A percentile compares a stretch with the other conserved stretches of the same genome.
These are phyloP conservation scores for Sarcophaga peregrina DNA, from an alignment of 1,140 invertebrate genomes.

Conservation along the genomic window DNA sequence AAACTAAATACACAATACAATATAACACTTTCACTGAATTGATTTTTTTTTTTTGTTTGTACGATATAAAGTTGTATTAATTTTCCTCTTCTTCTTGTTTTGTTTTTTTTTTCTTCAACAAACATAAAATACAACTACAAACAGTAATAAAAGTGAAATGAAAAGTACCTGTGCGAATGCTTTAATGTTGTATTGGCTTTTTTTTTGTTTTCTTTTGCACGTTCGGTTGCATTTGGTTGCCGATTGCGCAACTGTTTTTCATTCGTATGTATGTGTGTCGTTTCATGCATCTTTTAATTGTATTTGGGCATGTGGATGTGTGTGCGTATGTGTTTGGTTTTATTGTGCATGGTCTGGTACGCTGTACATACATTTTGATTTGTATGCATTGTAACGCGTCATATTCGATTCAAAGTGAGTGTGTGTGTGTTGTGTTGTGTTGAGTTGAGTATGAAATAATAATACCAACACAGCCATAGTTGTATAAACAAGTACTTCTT, in stretches of 20 bases:
- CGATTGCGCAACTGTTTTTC: slow-evolving; percentile 11
- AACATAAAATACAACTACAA: background rate
- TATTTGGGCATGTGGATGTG: background rate
- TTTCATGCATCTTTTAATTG: background rate
- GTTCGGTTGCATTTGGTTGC: slow-evolving; percentile 11
- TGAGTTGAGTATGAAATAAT: background rate
- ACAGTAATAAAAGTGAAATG: no score
- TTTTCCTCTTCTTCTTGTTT: background rate
- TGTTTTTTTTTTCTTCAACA: background rate
- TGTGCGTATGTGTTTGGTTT: background rate
- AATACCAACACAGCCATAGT: background rate
- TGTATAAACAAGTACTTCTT: background rate
- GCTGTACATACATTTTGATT: background rate
- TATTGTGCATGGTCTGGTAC: background rate
- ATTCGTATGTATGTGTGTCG: background rate
- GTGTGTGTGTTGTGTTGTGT: no score
- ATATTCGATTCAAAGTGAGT: no score
- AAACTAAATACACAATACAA: background rate
- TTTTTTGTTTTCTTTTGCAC: background rate
- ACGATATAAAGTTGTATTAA: background rate
- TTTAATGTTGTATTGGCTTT: background rate
- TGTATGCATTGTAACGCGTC: background rate
- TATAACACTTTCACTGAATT: slow-evolving; percentile 38
- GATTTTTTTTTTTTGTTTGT: slow-evolving; percentile 21
- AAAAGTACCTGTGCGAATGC: slow-evolving; percentile 9